Evolutionary conservation across 2,888 invertebrate genomes (phyloP).

Genomic region (Andrena fulva): DNA sequence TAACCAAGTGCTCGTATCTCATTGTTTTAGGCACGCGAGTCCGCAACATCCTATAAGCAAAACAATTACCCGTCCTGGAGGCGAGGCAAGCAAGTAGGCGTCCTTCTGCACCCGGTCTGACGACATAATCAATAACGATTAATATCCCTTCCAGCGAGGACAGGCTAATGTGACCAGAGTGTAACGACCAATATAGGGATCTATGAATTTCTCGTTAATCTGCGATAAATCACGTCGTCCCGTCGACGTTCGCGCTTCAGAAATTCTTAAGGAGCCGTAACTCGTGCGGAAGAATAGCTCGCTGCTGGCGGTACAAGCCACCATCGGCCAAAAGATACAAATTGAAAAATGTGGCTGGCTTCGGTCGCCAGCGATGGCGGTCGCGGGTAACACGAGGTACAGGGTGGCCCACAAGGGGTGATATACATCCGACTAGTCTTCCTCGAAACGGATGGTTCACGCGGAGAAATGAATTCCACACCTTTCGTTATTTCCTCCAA

Average conservation of each 20-base stretch:
- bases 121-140: constrained; percentile 48
- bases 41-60: background rate
- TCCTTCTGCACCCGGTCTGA: constrained; percentile 3
- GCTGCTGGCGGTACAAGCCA: background rate
- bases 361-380: background rate
- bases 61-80: background rate
- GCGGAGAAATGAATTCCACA: no score
- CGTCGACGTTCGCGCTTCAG: constrained; percentile 12
- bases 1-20: no score
- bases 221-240: constrained; percentile 36
- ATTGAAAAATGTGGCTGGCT: constrained; percentile 47
- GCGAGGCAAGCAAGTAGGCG: background rate
- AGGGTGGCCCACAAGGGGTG: background rate
- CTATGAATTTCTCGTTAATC: constrained; percentile 52
- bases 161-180: constrained; percentile 29
- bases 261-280: constrained; percentile 38
- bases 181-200: constrained; percentile 45
- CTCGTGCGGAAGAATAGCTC: constrained; percentile 34
- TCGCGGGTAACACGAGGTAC: background rate
- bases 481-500: no score
- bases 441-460: no score
- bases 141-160: background rate
- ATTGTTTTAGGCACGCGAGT: no score
- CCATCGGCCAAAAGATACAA: constrained; percentile 30
- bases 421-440: background rate